phyloP scores from a whole-genome alignment of 1,140 invertebrate genomes.

The Elysia chlorotica region DNA sequence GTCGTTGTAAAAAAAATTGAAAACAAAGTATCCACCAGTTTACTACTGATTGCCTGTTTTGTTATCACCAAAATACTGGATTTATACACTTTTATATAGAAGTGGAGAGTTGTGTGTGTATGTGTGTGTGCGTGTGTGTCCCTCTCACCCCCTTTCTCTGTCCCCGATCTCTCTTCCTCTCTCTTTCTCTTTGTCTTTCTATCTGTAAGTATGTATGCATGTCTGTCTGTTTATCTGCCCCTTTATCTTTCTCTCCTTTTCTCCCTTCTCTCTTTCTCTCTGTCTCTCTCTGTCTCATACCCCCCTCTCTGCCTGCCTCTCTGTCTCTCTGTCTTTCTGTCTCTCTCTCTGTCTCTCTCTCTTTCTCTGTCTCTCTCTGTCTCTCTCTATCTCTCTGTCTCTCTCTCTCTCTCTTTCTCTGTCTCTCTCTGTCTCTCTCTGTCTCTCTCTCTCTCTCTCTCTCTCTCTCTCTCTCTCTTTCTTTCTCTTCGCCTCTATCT shows the following conservation, averaged over 20 bases:
- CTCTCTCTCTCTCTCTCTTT: neutral
- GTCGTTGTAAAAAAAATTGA: too few relatives aligned
- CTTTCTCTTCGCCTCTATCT: neutral
- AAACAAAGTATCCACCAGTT: too few relatives aligned
- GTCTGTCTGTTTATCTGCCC: neutral
- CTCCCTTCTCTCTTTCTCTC: conserved; percentile 6
- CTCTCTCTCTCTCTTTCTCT: neutral
- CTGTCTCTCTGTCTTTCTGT: conserved; percentile 3
- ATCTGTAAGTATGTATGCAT: neutral
- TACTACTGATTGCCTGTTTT: too few relatives aligned
- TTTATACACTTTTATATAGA: too few relatives aligned
- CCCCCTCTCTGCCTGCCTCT: neutral
- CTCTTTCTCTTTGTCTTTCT: neutral
- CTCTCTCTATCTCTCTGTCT: conserved; percentile 5
- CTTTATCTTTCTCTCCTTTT: neutral
- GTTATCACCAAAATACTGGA: too few relatives aligned
- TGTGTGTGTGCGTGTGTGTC: neutral
- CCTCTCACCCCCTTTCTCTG: neutral
- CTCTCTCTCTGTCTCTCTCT: conserved; percentile 15
- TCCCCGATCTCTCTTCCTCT: conserved; percentile 1
- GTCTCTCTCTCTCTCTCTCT: neutral
- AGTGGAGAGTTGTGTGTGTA: too few relatives aligned
- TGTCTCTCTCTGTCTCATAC: neutral
- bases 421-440: neutral
- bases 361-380: conserved; percentile 13